phyloP scores from a whole-genome alignment of 2,888 invertebrate species.

The Biston stratarius region DNA sequence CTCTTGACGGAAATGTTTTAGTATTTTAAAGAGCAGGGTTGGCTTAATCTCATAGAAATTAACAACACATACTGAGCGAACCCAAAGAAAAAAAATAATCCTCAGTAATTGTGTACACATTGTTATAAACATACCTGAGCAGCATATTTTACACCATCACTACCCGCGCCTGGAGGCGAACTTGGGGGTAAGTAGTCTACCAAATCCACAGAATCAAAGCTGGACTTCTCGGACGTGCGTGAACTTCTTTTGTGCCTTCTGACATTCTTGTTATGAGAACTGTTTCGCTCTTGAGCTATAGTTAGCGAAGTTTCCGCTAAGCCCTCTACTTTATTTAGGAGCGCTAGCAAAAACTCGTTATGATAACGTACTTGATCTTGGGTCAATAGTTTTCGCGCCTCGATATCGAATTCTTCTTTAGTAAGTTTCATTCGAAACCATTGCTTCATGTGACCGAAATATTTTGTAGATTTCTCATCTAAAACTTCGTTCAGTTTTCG shows the following conservation, averaged over 20 bases:
- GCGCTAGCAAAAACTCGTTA: slow-evolving; percentile 93
- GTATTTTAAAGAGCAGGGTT: no score
- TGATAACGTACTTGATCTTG: slow-evolving; percentile 92
- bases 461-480: slow-evolving; percentile 89
- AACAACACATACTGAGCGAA: no score
- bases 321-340: slow-evolving; percentile 91
- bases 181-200: slow-evolving; percentile 86
- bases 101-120: no score
- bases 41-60: no score
- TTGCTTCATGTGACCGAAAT: slow-evolving; percentile 90
- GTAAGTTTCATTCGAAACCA: slow-evolving; percentile 92
- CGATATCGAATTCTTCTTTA: slow-evolving; percentile 93
- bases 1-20: no score
- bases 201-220: slow-evolving; percentile 87
- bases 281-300: slow-evolving; percentile 77
- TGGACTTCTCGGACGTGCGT: slow-evolving; percentile 85
- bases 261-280: slow-evolving; percentile 74
- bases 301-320: slow-evolving; percentile 77
- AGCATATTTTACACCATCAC: slow-evolving; percentile 82
- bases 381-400: slow-evolving; percentile 91
- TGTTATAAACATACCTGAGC: slow-evolving; percentile 64
- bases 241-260: slow-evolving; percentile 84
- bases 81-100: no score
- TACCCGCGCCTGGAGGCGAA: slow-evolving; percentile 83
- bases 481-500: slow-evolving; percentile 88